Evolutionary conservation across 2,888 invertebrate species (phyloP), one percentile per base, ranked within the genome.

Genomic region (Ochropacha duplaris): DNA sequence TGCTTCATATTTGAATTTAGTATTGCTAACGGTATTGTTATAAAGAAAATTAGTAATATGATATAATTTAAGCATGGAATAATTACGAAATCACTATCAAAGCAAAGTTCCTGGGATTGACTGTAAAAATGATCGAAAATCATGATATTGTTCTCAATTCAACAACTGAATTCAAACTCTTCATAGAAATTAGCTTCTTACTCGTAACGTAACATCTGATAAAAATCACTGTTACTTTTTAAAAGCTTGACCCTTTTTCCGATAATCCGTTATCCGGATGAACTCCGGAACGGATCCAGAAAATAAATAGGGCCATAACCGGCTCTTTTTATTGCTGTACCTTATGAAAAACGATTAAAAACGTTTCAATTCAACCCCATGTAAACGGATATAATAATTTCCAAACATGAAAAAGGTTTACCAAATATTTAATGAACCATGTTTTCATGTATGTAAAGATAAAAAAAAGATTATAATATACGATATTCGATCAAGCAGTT

Each of bases 271-370:
- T 52, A 52, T 52, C 52, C 31, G 52, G 16, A 31, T 31, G 31
- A 52, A 52, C 31, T 19, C 52, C 31, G 52, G 52, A 51, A 52
- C 52, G 22, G 22, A 31, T 31, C 34, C 52, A 22, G 52, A 31
- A 52, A 52, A 52, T 52, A 52, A 52, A 52, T 31, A 52, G 22
- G 22, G 31, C 52, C 31, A 52, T 52, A 52, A 52, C 52, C 19
- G 52, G 52, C 22, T 11, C 52, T 34, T 52, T 31, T 52, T 52
- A 52, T 52, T 31, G 19, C 31, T 14, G 11, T 19, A 31, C 52
- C 52, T 22, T 52, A 52, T 52, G 31, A 19, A 52, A 52, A 52
- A 52, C 51, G 51, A 51, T 51, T 52, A 52, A 52, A 52, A 52
- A 19, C 19, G 16, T 34, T 52, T 52, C 31, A 16, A 24, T 31